phyloP scores from a whole-genome alignment of 2,888 invertebrate species.

The Hypomecis punctinalis region DNA sequence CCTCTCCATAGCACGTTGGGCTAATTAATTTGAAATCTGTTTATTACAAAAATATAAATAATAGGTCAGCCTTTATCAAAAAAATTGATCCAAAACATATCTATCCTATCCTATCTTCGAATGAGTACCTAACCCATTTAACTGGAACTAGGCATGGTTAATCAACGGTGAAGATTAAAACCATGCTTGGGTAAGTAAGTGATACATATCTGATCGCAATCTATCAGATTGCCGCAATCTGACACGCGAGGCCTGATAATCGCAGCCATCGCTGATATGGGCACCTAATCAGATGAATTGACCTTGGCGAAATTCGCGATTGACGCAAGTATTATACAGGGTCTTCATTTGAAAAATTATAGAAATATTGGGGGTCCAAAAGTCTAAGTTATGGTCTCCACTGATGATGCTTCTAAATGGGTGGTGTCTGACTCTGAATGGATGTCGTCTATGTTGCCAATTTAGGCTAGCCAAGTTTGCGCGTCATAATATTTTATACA shows the following conservation, averaged over 20 bases:
- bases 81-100: no score
- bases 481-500: no score
- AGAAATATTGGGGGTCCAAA: neutral
- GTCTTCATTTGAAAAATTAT: neutral
- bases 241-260: conserved; percentile 1
- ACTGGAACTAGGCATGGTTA: conserved; percentile 19
- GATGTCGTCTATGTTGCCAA: no score
- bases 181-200: conserved; percentile 9
- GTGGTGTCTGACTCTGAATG: no score
- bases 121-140: conserved; percentile 8
- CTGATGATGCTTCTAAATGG: no score
- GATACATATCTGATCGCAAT: conserved; percentile 15
- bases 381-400: no score
- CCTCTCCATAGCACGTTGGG: no score
- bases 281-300: neutral
- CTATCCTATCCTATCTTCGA: neutral
- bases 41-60: no score
- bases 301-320: neutral
- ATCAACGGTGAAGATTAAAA: conserved; percentile 19
- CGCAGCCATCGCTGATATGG: neutral
- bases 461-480: no score
- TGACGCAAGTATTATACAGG: neutral
- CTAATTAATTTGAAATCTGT: no score
- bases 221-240: neutral
- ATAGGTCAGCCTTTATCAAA: no score